A percentile compares a stretch with the other conserved stretches of the same genome.
phyloP scores from a whole-genome alignment of 2,797 vertebrate genomes.

The Oreonectes daqikongensis region DNA sequence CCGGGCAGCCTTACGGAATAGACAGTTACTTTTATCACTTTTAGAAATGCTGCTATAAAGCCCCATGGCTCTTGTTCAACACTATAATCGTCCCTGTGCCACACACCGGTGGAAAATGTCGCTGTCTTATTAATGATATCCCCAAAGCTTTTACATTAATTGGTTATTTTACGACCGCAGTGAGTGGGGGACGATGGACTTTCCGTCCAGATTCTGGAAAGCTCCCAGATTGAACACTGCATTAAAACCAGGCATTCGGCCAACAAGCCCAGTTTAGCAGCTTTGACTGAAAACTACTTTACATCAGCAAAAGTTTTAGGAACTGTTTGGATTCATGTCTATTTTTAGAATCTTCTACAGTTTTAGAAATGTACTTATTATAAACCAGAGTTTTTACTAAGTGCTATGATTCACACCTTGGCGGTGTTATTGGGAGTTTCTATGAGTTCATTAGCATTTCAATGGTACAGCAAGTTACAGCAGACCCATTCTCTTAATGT shows the following conservation, averaged over 20 bases:
- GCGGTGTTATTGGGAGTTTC: too few species aligned
- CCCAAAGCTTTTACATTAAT: constrained; percentile 73
- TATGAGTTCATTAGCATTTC: too few species aligned
- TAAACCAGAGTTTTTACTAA: neutral
- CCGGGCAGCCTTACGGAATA: constrained; percentile 3
- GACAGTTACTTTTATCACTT: constrained; percentile 44
- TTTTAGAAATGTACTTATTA: neutral
- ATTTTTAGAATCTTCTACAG: neutral
- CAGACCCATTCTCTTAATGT: too few species aligned
- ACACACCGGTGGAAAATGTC: constrained; percentile 57
- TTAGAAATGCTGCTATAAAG: constrained; percentile 45
- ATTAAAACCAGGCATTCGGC: constrained; percentile 59
- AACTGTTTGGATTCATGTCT: neutral
- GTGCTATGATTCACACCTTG: neutral
- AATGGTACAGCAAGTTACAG: too few species aligned
- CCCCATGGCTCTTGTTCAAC: constrained; percentile 66
- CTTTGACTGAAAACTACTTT: constrained; percentile 40
- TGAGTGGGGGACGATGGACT: constrained; percentile 51
- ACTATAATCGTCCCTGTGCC: constrained; percentile 54
- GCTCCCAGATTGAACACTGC: constrained; percentile 63
- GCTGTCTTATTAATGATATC: constrained; percentile 63
- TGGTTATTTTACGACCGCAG: constrained; percentile 65
- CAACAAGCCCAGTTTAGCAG: constrained; percentile 47
- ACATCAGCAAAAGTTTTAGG: neutral
- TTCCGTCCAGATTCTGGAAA: constrained; percentile 54